Base-by-base conservation (phyloP, 2,797 vertebrate species). In the Tarsius wallacei region DNA sequence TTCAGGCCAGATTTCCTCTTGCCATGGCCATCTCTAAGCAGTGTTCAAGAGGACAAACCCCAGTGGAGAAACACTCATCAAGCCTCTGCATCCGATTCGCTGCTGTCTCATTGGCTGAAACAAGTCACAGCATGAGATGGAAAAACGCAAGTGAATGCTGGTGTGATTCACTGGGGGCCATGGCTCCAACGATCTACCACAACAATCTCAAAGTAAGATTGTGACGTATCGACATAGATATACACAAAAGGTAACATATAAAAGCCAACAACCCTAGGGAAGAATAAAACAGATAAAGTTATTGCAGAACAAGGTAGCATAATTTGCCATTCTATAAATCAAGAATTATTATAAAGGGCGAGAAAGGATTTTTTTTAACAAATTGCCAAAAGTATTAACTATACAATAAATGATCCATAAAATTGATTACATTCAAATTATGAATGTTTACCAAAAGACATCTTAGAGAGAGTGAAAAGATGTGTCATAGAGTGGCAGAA, bases 401-500 rank as follows among this genome's bases (percentile, higher is more conserved):
- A 24, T 59, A 57, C 93, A 77, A 78, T 49, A 70, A 47, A 95
- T 57, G 36, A 57, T 51, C 31, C 0, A 91, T 83, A 59, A 5
- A 70, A 49, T n/a, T 81, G 13, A 85, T 85, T 66, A 77, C 70
- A 57, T 49, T 91, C 91, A 88, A 88, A 61, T 77, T 64, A 88
- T 31, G 73, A 76, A 33, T 53, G 28, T 64, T 57, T 73, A 42
- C 42, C 24, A 17, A 73, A 73, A 59, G 71, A 57, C 7, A 21
- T 22, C 47, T 33, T 36, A 47, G 77, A 93, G 66, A 86, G 66
- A 55, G 47, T 59, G 26, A 28, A 28, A 87, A 63, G 74, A 28
- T 5, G 1, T 13, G 51, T 14, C 55, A 1, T 0, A 0, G 31
- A 15, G 15, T 21, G 0, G 17, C 31, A 64, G 17, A 51, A 82